Evolutionary conservation across 2,113 vertebrate genomes (phyloP).

Genomic region (Psilopsiagon aurifrons): DNA sequence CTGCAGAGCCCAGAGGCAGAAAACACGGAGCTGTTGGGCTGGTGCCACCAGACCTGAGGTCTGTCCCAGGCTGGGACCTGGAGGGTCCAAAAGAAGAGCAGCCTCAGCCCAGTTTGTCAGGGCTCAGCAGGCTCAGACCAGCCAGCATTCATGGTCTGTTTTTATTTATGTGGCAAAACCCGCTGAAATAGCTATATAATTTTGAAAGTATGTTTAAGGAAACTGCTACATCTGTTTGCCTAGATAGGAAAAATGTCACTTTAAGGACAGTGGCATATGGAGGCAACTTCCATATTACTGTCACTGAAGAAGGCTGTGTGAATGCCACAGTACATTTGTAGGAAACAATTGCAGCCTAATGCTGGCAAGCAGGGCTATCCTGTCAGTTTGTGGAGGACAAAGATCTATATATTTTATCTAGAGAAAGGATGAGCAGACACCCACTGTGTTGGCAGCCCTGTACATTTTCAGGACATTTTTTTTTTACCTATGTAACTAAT

Average conservation of each 20-base stretch:
- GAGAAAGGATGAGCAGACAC: not conserved
- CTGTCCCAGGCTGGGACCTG: not conserved
- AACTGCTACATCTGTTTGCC: not conserved
- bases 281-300: not conserved
- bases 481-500: not conserved
- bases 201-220: not conserved
- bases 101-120: accelerated
- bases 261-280: not conserved
- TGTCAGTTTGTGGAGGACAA: not conserved
- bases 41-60: not conserved
- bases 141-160: not conserved
- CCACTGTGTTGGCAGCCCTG: not conserved
- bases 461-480: not conserved
- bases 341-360: not conserved
- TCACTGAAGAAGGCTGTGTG: not conserved
- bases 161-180: not conserved
- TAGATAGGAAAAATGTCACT: not conserved
- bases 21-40: accelerated
- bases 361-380: not conserved
- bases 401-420: not conserved
- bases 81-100: not conserved
- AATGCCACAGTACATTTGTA: not conserved
- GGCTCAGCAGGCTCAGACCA: not conserved
- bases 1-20: not conserved
- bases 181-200: not conserved